Evolutionary conservation across 2,797 vertebrate species (phyloP).

Genomic region (Poecilia wingei): DNA sequence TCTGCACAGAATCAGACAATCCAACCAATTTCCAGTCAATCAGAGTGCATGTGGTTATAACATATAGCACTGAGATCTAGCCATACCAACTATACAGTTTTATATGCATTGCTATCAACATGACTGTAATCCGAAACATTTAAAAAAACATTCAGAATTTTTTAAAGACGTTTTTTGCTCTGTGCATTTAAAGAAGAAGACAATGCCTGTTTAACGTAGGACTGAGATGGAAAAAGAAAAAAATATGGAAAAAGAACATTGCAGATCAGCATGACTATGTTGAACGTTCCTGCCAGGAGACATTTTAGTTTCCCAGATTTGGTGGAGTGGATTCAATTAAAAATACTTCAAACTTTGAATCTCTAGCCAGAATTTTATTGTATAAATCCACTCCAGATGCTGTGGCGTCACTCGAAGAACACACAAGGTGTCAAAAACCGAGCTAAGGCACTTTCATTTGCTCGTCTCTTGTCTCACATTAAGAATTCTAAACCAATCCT

Average conservation of each 20-base stretch:
- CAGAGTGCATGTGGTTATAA: background rate
- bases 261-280: conserved; percentile 60
- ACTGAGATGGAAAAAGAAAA: conserved; percentile 12
- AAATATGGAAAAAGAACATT: conserved; percentile 52
- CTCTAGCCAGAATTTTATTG: conserved; percentile 61
- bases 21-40: background rate
- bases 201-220: conserved; percentile 15
- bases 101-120: background rate
- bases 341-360: conserved; percentile 79
- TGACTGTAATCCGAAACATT: background rate
- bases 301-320: conserved; percentile 67
- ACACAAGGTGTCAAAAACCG: conserved; percentile 67
- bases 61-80: background rate
- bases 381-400: conserved; percentile 76
- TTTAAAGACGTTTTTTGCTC: background rate
- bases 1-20: background rate
- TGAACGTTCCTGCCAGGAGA: conserved; percentile 61
- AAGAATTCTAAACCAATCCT: conserved; percentile 16
- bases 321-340: conserved; percentile 70
- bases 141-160: background rate
- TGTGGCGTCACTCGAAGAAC: conserved; percentile 56
- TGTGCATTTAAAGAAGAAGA: conserved; percentile 19
- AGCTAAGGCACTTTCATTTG: conserved; percentile 48
- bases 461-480: conserved; percentile 29
- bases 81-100: background rate